phyloP scores from a whole-genome alignment of 2,113 vertebrate species.

The Clarias magur region DNA sequence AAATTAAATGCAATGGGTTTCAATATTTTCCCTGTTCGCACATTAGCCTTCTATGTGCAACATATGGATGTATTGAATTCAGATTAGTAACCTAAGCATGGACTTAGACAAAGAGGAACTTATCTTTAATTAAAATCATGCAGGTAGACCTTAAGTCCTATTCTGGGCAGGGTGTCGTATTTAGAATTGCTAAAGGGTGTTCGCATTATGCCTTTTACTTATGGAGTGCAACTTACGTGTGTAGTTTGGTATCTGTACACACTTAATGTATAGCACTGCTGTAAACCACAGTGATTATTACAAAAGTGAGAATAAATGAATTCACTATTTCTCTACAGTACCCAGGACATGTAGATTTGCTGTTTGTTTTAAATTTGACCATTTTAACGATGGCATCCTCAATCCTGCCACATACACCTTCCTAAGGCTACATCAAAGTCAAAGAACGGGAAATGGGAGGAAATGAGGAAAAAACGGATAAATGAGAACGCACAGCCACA shows the following conservation, averaged over 20 bases:
- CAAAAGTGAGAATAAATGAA: neutral
- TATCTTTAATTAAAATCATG: constrained; percentile 99
- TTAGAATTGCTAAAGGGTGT: constrained; percentile 28
- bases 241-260: neutral
- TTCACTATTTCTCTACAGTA: neutral
- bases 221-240: neutral
- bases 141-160: constrained; percentile 73
- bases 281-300: neutral
- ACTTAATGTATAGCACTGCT: neutral
- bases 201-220: constrained; percentile 7
- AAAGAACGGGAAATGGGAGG: neutral
- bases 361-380: neutral
- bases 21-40: constrained; percentile 87
- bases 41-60: constrained; percentile 82
- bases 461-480: constrained; percentile 14
- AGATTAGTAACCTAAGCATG: constrained; percentile 89
- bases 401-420: neutral
- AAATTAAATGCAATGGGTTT: constrained; percentile 93
- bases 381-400: neutral
- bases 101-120: constrained; percentile 83
- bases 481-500: constrained; percentile 2
- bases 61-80: constrained; percentile 91
- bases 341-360: neutral
- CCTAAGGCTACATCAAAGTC: neutral
- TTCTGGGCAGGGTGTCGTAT: constrained; percentile 43